Evolutionary conservation across 1,140 invertebrate genomes (phyloP), one percentile per base, ranked within the genome.

Genomic region (Tyrophagus putrescentiae): DNA sequence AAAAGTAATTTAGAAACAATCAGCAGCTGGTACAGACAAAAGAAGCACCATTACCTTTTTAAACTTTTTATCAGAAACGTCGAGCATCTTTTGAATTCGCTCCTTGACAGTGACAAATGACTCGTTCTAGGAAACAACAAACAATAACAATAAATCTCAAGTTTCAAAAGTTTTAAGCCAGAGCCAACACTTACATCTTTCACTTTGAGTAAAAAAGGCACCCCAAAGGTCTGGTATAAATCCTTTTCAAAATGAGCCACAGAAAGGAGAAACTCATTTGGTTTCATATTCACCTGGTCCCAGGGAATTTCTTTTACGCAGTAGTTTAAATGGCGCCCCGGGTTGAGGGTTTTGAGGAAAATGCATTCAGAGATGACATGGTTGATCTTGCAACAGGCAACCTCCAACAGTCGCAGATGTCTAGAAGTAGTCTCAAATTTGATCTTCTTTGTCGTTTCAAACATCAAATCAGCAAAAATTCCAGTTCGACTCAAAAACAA

Each of bases 171-270:
- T 1, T 34, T 13, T 7, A 48, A 13, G 13, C 27, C 3, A 3
- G 13, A 29, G 1, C 4, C 29, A n/a, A 23, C 11, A 63, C 62
- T 66, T 63, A 67, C 79, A 70, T 88, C 79, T 73, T 88, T 89
- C 48, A 95, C 80, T 76, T 94, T 94, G 53, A 95, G 77, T 67
- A 95, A 80, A 76, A 98, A 98, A 41, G 95, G 95, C 63, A 92
- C 85, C 60, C 95, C 95, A 76, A 98, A 98, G n/a, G 92, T 94
- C 41, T 89, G 84, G 73, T 87, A 94, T 48, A 90, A 79, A 72
- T 98, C 94, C 78, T 97, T 97, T 70, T 94, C 82, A 75, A 92
- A 98, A 77, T 98, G 95, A 62, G 90, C 90, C 67, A 96, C 91
- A 57, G 92, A 87, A 60, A 98, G 82, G n/a, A 98, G 74, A 69